These are phyloP conservation scores for Ptyas mucosa DNA, from an alignment of 2,113 vertebrate species.

Conservation along the genomic window DNA sequence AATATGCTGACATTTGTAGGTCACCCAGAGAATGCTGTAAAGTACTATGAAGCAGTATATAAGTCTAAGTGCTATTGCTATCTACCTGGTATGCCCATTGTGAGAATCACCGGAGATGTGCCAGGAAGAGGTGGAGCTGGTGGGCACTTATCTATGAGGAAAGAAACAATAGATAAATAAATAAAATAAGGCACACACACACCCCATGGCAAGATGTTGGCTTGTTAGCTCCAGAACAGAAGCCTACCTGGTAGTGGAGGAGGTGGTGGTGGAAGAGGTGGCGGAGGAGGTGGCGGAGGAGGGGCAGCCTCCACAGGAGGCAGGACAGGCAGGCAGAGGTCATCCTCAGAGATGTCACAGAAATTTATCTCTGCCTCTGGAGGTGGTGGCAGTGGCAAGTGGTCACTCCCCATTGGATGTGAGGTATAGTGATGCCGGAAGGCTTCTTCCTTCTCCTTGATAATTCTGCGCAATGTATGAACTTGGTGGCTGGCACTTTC, in stretches of 20 bases:
- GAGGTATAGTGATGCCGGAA: constrained; percentile 82
- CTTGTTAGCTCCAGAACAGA: not conserved
- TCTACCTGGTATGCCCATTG: constrained; percentile 86
- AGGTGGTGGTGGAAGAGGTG: constrained; percentile 73
- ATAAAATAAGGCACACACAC: not conserved
- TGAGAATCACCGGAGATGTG: constrained; percentile 84
- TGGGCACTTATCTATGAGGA: constrained; percentile 69
- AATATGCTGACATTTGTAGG: too few relatives aligned
- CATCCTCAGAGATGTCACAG: constrained; percentile 16
- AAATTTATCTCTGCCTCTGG: constrained; percentile 25
- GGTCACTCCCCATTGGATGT: constrained; percentile 72
- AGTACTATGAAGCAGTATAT: not conserved
- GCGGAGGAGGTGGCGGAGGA: constrained; percentile 80
- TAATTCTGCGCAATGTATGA: constrained; percentile 84
- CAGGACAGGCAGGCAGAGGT: constrained; percentile 37
- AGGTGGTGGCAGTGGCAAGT: constrained; percentile 57
- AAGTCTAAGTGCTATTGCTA: not conserved
- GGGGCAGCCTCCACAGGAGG: constrained; percentile 66
- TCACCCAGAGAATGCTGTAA: not conserved
- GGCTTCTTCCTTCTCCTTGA: constrained; percentile 93
- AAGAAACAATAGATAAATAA: not conserved
- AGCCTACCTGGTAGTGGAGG: constrained; percentile 71
- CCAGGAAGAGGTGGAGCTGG: constrained; percentile 84
- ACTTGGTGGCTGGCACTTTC: constrained; percentile 90
- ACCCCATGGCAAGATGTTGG: not conserved